These are phyloP conservation scores for Gari tellinella DNA, from an alignment of 2,888 invertebrate species.

Conservation along the genomic window DNA sequence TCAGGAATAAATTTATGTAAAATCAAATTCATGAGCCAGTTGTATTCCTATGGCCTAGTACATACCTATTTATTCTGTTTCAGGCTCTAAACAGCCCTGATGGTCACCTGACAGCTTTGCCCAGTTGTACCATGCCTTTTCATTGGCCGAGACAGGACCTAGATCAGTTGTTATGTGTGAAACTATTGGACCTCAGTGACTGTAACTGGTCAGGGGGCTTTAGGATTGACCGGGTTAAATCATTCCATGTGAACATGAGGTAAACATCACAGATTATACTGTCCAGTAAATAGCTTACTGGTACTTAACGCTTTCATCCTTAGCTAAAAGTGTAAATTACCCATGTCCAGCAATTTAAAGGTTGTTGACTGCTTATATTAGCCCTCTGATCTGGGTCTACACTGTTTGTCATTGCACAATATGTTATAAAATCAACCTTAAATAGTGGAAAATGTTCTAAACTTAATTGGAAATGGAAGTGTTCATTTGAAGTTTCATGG, in stretches of 20 bases:
- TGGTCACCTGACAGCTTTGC: slow-evolving; percentile 90
- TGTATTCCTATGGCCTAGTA: neutral
- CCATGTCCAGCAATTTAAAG: too few relatives aligned
- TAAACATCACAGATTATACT: slow-evolving; percentile 78
- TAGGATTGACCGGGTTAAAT: slow-evolving; percentile 92
- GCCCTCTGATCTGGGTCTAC: neutral
- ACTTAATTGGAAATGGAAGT: too few relatives aligned
- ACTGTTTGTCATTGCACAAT: neutral
- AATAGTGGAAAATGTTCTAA: too few relatives aligned
- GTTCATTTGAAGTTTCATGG: too few relatives aligned
- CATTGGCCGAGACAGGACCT: slow-evolving; percentile 98
- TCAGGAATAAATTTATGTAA: too few relatives aligned
- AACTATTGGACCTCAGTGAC: slow-evolving; percentile 87
- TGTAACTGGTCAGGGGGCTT: slow-evolving; percentile 96
- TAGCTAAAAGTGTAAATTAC: too few relatives aligned
- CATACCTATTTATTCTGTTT: slow-evolving; percentile 5
- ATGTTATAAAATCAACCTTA: neutral
- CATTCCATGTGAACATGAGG: slow-evolving; percentile 94
- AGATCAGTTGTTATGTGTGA: slow-evolving; percentile 94
- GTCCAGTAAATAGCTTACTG: too few relatives aligned
- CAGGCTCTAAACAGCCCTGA: slow-evolving; percentile 55
- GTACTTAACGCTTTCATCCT: too few relatives aligned
- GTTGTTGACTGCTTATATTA: neutral
- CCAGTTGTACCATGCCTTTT: slow-evolving; percentile 96
- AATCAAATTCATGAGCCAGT: neutral